Evolutionary conservation across 2,888 invertebrate genomes (phyloP), one percentile per base, ranked within the genome.

Genomic region (Chironomus tentans): DNA sequence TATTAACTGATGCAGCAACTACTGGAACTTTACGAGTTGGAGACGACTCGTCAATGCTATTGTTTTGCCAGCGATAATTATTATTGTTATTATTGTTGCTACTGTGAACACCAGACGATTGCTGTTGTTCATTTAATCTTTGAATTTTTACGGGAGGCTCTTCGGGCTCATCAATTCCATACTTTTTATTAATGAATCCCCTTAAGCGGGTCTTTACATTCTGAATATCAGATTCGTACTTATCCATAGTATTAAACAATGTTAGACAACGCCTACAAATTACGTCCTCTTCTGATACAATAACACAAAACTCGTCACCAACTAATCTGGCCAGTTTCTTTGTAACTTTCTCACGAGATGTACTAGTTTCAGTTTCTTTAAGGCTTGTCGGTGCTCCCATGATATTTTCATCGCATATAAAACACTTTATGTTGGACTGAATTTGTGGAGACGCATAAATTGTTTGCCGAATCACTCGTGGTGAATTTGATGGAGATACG

Each of bases 311-410:
- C 7, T 83, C 83, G 79, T 85, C 84, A 38, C 85, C 85, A 75
- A 86, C 82, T 70, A 86, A 79, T 79, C 85, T 84, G 2, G 84
- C 85, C 78, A 86, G 82, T 81, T 86, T 86, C 78, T 85, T 85
- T 72, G 85, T 85, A 74, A 85, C 82, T 78, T 84, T 84, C 72
- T 84, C 84, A 72, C 83, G 82, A 12, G 85, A 83, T 79, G 83
- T 82, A 46, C 83, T 80, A 74, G 85, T 85, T 65, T 80, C 79
- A 79, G 83, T 81, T 48, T 84, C 84, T 61, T 83, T 82, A 0
- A 85, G 79, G 76, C 82, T 81, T 22, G 81, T 80, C 76, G 81
- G 81, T 76, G 79, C 82, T 3, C 80, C 79, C 10, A 68, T 18
- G 50, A 79, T 79, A n/a, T 80, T 78, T 78, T 85, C 84, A 78